These are phyloP conservation scores for Microtus pennsylvanicus DNA, from an alignment of 2,113 vertebrate genomes.

Conservation along the genomic window DNA sequence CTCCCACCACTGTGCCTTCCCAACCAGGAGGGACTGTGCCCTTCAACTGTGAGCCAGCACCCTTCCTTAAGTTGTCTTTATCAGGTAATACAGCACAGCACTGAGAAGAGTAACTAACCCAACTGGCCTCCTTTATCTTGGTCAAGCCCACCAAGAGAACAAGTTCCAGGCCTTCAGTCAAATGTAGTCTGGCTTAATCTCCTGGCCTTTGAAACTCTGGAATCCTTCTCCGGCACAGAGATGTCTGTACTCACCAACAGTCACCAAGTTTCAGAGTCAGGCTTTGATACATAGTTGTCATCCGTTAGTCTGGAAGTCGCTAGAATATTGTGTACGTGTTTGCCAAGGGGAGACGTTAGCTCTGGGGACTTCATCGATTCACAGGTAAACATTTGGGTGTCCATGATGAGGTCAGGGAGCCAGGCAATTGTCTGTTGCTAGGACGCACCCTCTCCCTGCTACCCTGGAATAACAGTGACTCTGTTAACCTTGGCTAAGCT, in stretches of 20 bases:
- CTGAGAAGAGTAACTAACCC: not conserved
- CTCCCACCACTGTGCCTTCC: fast-evolving
- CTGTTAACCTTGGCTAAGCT: slow-evolving; percentile 39
- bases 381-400: not conserved
- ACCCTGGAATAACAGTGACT: not conserved
- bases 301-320: not conserved
- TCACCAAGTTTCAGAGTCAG: not conserved
- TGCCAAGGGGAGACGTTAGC: not conserved
- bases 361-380: not conserved
- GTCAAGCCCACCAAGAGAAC: not conserved
- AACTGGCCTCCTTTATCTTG: not conserved
- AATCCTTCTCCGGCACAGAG: not conserved
- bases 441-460: not conserved
- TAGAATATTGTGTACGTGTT: not conserved
- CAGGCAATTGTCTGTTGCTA: not conserved
- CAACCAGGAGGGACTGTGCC: not conserved
- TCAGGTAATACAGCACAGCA: not conserved
- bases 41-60: not conserved
- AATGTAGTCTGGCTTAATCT: not conserved
- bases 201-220: not conserved
- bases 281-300: not conserved
- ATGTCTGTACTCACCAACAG: fast-evolving
- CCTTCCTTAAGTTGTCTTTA: not conserved
- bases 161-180: not conserved
- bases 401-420: not conserved